These are phyloP conservation scores for Lathamus discolor DNA, from an alignment of 2,113 vertebrate species.

Conservation along the genomic window DNA sequence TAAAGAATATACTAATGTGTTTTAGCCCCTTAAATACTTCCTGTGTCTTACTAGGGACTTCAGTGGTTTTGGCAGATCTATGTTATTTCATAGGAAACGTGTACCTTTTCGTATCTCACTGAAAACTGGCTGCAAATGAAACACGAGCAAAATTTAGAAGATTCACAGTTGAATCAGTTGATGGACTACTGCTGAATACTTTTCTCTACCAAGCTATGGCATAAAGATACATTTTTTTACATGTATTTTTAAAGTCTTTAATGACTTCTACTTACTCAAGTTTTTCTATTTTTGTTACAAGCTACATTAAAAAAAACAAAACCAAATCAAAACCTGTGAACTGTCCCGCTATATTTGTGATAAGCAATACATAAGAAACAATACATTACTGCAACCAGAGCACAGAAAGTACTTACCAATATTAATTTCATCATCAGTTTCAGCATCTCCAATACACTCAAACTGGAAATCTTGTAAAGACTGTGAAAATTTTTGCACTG, in stretches of 20 bases:
- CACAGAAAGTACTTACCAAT: slow-evolving; percentile 82
- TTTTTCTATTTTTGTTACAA: not conserved
- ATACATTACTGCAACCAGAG: not conserved
- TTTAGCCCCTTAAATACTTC: not conserved
- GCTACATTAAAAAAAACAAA: not conserved
- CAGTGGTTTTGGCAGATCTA: not conserved
- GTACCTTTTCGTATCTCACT: not conserved
- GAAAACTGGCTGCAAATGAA: not conserved
- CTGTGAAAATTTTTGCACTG: slow-evolving; percentile 93
- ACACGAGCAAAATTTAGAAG: not conserved
- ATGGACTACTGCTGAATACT: not conserved
- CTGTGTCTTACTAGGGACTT: not conserved
- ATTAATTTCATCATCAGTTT: slow-evolving; percentile 95
- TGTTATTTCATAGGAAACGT: not conserved
- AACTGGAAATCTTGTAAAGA: slow-evolving; percentile 96
- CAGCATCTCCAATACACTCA: slow-evolving; percentile 93
- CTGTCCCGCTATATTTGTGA: not conserved
- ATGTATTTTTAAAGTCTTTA: not conserved
- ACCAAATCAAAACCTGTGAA: not conserved
- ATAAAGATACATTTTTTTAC: not conserved
- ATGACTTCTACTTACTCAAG: not conserved
- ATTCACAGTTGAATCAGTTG: not conserved
- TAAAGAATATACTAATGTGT: not conserved
- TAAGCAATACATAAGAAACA: not conserved
- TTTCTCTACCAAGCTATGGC: not conserved